Percentiles rank a stretch among this genome's conserved stretches.
Evolutionary conservation across 2,888 invertebrate species (phyloP).

Genomic region (Tiphia femorata): DNA sequence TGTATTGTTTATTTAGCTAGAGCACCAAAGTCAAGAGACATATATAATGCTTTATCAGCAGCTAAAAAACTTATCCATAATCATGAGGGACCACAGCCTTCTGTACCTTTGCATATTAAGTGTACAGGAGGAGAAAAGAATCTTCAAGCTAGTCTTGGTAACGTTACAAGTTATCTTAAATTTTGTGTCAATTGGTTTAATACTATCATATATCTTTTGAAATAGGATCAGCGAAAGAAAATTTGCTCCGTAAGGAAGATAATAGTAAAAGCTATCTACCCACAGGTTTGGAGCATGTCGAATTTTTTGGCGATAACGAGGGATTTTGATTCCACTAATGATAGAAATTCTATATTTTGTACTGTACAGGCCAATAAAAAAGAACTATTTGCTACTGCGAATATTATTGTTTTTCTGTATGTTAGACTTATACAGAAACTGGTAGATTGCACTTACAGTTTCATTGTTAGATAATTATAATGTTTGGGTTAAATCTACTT

Average conservation of each 20-base stretch:
- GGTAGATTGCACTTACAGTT: too few species aligned
- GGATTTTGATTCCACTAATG: neutral
- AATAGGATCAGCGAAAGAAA: conserved; percentile 75
- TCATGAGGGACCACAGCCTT: conserved; percentile 75
- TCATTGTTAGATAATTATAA: too few species aligned
- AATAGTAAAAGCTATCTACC: conserved; percentile 75
- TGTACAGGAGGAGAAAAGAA: conserved; percentile 31
- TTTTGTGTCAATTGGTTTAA: neutral
- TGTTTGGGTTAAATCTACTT: too few species aligned
- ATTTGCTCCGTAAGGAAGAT: conserved; percentile 70
- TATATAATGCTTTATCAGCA: conserved; percentile 69
- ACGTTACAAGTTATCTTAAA: conserved; percentile 11
- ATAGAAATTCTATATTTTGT: too few species aligned
- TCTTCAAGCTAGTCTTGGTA: conserved; percentile 38
- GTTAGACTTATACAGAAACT: too few species aligned
- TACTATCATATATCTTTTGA: conserved; percentile 12
- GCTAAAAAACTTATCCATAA: conserved; percentile 44
- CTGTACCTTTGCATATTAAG: conserved; percentile 80
- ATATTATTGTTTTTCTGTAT: too few species aligned
- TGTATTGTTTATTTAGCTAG: conserved; percentile 80
- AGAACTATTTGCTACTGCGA: too few species aligned
- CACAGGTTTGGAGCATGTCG: conserved; percentile 72
- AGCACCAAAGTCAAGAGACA: conserved; percentile 76
- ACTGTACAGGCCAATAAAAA: too few species aligned
- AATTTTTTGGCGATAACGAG: conserved; percentile 70